These are phyloP conservation scores for Sphenopsis melanotis DNA, from an alignment of 2,797 vertebrate species.

Conservation along the genomic window DNA sequence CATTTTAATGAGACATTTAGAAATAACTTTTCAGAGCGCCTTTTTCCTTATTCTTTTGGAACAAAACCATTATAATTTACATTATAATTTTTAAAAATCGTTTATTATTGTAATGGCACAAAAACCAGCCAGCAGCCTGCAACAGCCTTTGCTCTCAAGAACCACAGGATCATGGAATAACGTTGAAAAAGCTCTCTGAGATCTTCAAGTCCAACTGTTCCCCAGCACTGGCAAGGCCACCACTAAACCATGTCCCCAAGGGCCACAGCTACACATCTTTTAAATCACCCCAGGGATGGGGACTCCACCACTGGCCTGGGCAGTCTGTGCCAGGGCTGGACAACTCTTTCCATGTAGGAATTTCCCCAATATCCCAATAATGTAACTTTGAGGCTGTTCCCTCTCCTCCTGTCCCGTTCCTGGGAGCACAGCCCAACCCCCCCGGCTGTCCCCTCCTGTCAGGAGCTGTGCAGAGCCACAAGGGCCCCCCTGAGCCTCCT, in stretches of 20 bases:
- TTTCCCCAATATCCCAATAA: not conserved
- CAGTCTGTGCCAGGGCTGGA: not conserved
- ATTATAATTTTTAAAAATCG: not conserved
- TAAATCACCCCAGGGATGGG: not conserved
- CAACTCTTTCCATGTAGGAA: not conserved
- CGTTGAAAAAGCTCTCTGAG: not conserved
- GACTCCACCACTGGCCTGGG: not conserved
- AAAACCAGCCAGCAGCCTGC: not conserved
- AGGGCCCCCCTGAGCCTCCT: not conserved
- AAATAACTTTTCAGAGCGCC: not conserved
- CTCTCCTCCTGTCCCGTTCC: not conserved
- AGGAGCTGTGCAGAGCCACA: not conserved
- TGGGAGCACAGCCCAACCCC: not conserved
- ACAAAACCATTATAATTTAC: not conserved
- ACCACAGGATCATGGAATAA: accelerated
- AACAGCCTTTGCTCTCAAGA: not conserved
- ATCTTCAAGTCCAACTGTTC: not conserved
- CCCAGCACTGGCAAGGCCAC: not conserved
- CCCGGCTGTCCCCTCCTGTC: accelerated
- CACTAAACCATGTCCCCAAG: not conserved
- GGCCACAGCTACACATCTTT: not conserved
- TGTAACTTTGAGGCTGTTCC: accelerated
- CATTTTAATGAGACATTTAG: not conserved
- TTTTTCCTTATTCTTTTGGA: not conserved
- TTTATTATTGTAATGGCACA: not conserved